phyloP scores from a whole-genome alignment of 2,113 vertebrate genomes.

The Nyctereutes procyonoides region DNA sequence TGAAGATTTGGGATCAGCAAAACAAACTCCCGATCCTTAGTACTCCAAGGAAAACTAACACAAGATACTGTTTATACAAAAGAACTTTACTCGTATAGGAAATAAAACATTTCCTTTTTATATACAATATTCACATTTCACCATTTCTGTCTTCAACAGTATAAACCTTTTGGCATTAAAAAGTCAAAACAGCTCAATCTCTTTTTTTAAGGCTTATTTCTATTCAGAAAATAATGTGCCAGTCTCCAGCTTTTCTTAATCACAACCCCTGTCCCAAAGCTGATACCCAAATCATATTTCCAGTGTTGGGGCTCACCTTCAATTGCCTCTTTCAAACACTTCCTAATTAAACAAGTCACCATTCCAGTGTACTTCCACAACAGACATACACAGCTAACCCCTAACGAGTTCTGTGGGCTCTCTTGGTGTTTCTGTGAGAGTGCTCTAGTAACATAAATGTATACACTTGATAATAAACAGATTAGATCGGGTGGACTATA shows the following conservation, averaged over 20 bases:
- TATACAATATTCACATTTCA: background rate
- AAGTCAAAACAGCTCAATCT: background rate
- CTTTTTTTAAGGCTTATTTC: slow-evolving; percentile 35
- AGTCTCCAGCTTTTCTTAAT: background rate
- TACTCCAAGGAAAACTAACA: background rate
- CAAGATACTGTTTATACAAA: background rate
- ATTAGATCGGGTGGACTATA: background rate
- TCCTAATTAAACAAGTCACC: background rate
- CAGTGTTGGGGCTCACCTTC: background rate
- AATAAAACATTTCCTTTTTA: background rate
- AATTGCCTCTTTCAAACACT: background rate
- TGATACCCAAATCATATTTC: background rate
- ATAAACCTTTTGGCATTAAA: background rate
- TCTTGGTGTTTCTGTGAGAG: background rate
- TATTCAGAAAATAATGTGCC: background rate
- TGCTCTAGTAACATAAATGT: background rate
- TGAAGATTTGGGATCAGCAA: background rate
- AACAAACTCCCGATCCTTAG: background rate
- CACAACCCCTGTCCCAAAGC: background rate
- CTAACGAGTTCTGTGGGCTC: background rate
- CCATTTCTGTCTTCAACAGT: background rate
- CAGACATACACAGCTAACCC: background rate
- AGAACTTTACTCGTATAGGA: background rate
- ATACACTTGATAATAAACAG: background rate
- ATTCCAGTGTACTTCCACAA: background rate